Conservation (phyloP, 2,113 vertebrate genomes). For the Neolamprologus sp. region DNA sequence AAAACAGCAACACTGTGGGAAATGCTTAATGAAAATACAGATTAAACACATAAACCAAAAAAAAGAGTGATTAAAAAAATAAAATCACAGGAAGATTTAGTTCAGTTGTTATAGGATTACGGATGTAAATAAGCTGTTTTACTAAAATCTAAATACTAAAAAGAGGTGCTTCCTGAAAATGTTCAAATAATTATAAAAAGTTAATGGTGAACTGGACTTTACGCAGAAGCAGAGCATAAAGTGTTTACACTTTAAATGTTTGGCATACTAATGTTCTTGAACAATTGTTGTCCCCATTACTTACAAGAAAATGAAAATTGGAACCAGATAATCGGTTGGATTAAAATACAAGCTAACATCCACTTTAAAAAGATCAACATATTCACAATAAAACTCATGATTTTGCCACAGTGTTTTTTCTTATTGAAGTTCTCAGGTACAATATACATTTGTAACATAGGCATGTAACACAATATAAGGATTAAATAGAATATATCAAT, state of each 20-base stretch:
- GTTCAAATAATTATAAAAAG: too few relatives aligned
- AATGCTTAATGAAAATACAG: not conserved
- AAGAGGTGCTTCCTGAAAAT: too few relatives aligned
- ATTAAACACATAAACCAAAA: not conserved
- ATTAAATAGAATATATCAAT: conserved; percentile 39
- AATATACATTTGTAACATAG: not conserved
- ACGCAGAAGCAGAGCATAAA: too few relatives aligned
- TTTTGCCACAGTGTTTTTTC: not conserved
- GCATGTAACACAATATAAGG: not conserved
- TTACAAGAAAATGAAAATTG: not conserved
- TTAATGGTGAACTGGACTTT: too few relatives aligned
- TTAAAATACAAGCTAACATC: not conserved
- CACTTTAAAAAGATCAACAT: not conserved
- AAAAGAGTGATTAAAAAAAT: not conserved
- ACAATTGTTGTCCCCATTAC: not conserved
- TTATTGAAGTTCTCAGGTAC: not conserved
- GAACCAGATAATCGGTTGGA: not conserved
- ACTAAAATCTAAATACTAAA: not conserved
- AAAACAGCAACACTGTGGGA: not conserved
- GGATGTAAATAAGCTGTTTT: not conserved
- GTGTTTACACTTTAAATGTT: not conserved
- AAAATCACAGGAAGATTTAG: not conserved
- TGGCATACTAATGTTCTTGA: not conserved
- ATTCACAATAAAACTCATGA: not conserved
- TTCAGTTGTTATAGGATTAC: not conserved